Conservation (phyloP, 1,140 invertebrate genomes). For the Pomacea maculata region DNA sequence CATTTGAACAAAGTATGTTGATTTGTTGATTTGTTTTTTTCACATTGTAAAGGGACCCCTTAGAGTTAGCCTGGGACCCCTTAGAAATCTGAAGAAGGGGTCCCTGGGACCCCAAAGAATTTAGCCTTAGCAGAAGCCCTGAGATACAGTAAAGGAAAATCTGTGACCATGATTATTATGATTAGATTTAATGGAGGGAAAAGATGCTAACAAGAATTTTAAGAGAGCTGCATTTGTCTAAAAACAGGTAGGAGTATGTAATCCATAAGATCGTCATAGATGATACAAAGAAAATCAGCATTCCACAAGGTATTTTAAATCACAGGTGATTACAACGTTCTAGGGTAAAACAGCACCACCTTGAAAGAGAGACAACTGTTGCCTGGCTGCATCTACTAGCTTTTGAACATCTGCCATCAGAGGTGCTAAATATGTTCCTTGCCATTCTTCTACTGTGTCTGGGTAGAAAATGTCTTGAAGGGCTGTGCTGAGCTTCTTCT, state of each 20-base stretch:
- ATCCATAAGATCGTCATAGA: not conserved
- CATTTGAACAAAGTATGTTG: too few species aligned
- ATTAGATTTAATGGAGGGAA: too few species aligned
- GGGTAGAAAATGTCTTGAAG: slow-evolving; percentile 41
- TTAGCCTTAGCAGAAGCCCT: too few species aligned
- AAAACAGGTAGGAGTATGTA: not conserved
- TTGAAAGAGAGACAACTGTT: not conserved
- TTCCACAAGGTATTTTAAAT: not conserved
- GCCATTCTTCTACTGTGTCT: slow-evolving; percentile 46
- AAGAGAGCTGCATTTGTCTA: not conserved
- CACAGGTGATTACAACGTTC: not conserved
- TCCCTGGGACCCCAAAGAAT: too few species aligned
- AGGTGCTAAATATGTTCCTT: slow-evolving; percentile 7
- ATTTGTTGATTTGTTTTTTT: too few species aligned
- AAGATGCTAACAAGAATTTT: too few species aligned
- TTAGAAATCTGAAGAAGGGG: too few species aligned
- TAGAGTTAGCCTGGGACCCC: too few species aligned
- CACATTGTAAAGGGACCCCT: too few species aligned
- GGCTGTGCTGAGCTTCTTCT: slow-evolving; percentile 32
- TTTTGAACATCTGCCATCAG: not conserved
- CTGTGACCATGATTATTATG: too few species aligned
- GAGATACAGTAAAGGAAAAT: too few species aligned
- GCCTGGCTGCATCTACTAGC: not conserved
- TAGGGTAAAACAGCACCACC: not conserved
- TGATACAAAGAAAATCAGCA: too few species aligned